phyloP scores from a whole-genome alignment of 2,888 invertebrate species.

The Stegana nigrithorax region DNA sequence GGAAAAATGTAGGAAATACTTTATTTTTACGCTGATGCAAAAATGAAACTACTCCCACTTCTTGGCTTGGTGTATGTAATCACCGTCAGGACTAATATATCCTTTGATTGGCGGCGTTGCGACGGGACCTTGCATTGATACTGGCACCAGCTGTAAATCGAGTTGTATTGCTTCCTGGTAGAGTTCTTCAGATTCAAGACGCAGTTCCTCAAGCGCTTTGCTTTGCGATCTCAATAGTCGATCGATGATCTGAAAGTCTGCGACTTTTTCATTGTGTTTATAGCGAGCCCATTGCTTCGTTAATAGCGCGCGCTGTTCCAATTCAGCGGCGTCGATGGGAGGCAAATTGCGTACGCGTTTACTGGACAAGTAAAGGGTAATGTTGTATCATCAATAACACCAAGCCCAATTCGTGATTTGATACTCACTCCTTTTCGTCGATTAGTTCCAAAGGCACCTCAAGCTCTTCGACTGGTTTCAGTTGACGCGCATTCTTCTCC shows the following conservation, averaged over 20 bases:
- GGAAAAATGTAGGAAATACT: too few species aligned
- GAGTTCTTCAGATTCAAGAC: constrained; percentile 84
- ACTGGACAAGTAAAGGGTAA: constrained; percentile 61
- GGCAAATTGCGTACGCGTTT: constrained; percentile 70
- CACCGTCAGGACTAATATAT: constrained; percentile 89
- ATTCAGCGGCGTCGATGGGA: constrained; percentile 71
- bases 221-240: constrained; percentile 77
- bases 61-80: constrained; percentile 84
- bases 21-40: too few species aligned
- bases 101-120: constrained; percentile 85
- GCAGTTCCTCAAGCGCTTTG: constrained; percentile 83
- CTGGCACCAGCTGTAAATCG: constrained; percentile 79
- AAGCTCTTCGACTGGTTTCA: constrained; percentile 91
- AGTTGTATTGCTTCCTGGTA: constrained; percentile 89
- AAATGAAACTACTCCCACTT: constrained; percentile 77
- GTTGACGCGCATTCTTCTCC: constrained; percentile 82
- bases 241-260: constrained; percentile 78
- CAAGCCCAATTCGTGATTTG: not conserved
- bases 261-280: constrained; percentile 74
- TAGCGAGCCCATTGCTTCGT: constrained; percentile 82
- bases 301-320: constrained; percentile 75
- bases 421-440: constrained; percentile 51
- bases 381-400: not conserved
- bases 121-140: constrained; percentile 78
- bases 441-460: constrained; percentile 77